Percentiles rank a stretch among this genome's conserved stretches.
phyloP scores from a whole-genome alignment of 2,113 vertebrate genomes.

The Cygnus buccinator region DNA sequence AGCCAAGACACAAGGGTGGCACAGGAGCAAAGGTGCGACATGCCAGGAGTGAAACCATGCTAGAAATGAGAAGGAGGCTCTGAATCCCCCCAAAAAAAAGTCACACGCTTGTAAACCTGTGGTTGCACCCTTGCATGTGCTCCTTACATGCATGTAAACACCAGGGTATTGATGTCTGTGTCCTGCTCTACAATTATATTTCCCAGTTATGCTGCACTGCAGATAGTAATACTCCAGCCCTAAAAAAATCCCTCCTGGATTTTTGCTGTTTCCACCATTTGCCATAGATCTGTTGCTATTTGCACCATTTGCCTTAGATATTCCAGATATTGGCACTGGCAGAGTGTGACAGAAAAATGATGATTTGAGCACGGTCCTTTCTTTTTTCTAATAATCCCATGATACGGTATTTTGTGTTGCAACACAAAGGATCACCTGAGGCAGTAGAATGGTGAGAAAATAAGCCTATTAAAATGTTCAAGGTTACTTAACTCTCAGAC shows the following conservation, averaged over 20 bases:
- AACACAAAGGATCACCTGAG: conserved; percentile 61
- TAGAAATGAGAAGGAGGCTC: background rate
- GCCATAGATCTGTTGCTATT: background rate
- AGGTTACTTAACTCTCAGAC: conserved; percentile 7
- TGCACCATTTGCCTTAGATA: background rate
- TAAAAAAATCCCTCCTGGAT: background rate
- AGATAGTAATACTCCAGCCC: background rate
- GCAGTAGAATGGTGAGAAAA: conserved; percentile 56
- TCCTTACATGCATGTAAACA: rapidly evolving
- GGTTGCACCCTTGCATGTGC: background rate
- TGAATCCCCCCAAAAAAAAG: background rate
- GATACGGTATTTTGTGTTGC: conserved; percentile 21
- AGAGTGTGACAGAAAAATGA: background rate
- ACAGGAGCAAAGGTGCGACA: background rate
- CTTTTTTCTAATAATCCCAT: background rate
- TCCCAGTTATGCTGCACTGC: background rate
- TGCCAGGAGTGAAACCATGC: background rate
- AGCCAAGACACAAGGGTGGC: background rate
- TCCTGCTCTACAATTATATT: background rate
- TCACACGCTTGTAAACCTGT: rapidly evolving
- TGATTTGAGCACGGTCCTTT: background rate
- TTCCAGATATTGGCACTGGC: background rate
- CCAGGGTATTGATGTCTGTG: background rate
- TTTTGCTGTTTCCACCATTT: background rate
- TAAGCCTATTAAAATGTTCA: conserved; percentile 18